Percentiles rank a stretch among this genome's conserved stretches.
These are phyloP conservation scores for Phyto melanocephala DNA, from an alignment of 2,888 invertebrate genomes.

Conservation along the genomic window DNA sequence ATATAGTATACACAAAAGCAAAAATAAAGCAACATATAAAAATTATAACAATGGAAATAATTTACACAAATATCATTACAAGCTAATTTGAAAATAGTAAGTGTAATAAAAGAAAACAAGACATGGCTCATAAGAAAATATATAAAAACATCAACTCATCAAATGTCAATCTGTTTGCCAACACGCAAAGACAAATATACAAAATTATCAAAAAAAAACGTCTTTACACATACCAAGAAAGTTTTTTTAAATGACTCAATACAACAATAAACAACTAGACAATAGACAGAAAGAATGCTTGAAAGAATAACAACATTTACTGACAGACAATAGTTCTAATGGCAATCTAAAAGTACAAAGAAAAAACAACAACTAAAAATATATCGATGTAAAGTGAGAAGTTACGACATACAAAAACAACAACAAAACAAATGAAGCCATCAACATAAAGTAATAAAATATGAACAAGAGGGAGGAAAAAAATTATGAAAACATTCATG, in stretches of 20 bases:
- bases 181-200: slow-evolving; percentile 11
- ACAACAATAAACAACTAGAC: slow-evolving; percentile 39
- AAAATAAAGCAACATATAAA: not conserved
- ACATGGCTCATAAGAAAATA: not conserved
- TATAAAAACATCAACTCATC: slow-evolving; percentile 44
- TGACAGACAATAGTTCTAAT: slow-evolving; percentile 55
- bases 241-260: slow-evolving; percentile 7
- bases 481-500: not conserved
- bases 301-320: slow-evolving; percentile 4
- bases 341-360: slow-evolving; percentile 45
- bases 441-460: slow-evolving; percentile 27
- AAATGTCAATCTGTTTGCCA: slow-evolving; percentile 64
- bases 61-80: slow-evolving; percentile 6
- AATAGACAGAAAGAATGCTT: not conserved
- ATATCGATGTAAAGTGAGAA: slow-evolving; percentile 56
- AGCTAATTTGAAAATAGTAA: slow-evolving; percentile 59
- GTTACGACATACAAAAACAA: slow-evolving; percentile 33
- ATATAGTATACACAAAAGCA: slow-evolving; percentile 1
- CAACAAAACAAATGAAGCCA: slow-evolving; percentile 40
- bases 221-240: not conserved
- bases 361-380: slow-evolving; percentile 25
- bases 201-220: not conserved
- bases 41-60: not conserved
- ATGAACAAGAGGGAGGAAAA: not conserved
- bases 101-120: slow-evolving; percentile 57